A percentile compares a stretch with the other conserved stretches of the same genome.
Evolutionary conservation across 2,797 vertebrate species (phyloP).

Genomic region (Dendrocincla fuliginosa): DNA sequence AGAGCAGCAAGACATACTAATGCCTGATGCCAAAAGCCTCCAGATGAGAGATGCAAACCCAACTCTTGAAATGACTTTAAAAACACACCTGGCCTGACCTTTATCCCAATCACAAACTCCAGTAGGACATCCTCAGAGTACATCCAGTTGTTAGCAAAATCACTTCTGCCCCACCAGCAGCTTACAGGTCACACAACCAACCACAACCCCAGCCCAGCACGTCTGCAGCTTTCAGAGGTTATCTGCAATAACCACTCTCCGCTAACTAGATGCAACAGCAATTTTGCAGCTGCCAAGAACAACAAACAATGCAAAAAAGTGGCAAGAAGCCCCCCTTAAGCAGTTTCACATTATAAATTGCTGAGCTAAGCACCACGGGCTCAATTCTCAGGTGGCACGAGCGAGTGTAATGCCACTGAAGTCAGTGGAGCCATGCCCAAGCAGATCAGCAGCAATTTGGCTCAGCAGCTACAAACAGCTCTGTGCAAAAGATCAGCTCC

Average conservation of each 20-base stretch:
- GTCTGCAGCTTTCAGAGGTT: background rate
- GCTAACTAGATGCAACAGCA: background rate
- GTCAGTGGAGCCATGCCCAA: background rate
- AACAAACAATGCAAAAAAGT: background rate
- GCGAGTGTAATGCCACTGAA: background rate
- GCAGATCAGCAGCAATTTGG: background rate
- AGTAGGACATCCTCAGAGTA: background rate
- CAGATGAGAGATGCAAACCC: background rate
- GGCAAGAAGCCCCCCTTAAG: background rate
- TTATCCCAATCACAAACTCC: background rate
- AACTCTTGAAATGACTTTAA: background rate
- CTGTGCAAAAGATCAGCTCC: background rate
- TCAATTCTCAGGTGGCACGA: background rate
- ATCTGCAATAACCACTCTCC: background rate
- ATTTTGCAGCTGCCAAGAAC: background rate
- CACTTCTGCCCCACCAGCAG: background rate
- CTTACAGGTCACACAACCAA: background rate
- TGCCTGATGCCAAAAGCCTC: background rate
- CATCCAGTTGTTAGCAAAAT: fast-evolving
- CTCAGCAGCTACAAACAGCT: background rate
- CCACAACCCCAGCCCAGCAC: background rate
- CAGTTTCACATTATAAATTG: background rate
- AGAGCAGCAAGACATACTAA: background rate
- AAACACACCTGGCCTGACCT: background rate
- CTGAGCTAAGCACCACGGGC: background rate